These are phyloP conservation scores for Triops longicaudatus DNA, from an alignment of 1,140 invertebrate genomes.

Conservation along the genomic window DNA sequence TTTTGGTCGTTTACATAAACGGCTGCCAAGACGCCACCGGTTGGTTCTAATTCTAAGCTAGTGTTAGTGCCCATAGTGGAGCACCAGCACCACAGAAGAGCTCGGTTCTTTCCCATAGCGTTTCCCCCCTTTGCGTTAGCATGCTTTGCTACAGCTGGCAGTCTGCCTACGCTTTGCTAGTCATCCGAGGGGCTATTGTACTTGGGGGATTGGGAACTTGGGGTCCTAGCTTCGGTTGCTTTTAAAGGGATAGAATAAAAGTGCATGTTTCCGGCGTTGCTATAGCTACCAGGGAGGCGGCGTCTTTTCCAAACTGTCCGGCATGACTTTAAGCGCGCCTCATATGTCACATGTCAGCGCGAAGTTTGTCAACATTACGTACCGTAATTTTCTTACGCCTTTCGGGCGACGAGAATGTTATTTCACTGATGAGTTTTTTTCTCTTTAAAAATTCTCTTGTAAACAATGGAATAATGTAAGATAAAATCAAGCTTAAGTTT, in stretches of 20 bases:
- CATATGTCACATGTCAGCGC: constrained; percentile 11
- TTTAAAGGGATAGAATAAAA: constrained; percentile 1
- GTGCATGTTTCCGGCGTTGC: constrained; percentile 13
- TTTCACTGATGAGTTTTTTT: background rate
- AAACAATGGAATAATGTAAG: too few relatives aligned
- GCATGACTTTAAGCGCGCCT: constrained; percentile 5
- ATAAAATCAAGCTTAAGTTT: too few relatives aligned
- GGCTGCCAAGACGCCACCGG: constrained; percentile 4
- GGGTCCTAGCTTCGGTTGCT: constrained; percentile 4
- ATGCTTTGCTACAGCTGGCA: constrained; percentile 5
- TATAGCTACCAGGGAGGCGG: constrained; percentile 10
- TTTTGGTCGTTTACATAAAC: background rate
- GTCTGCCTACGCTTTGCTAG: constrained; percentile 14
- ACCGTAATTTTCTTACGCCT: background rate
- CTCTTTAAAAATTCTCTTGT: background rate
- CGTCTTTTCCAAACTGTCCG: constrained; percentile 11
- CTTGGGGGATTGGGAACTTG: constrained; percentile 9
- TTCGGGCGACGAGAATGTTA: background rate
- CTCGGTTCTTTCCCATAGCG: background rate
- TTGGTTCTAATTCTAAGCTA: constrained; percentile 2
- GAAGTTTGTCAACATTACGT: constrained; percentile 6
- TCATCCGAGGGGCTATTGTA: constrained; percentile 6
- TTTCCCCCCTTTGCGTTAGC: background rate
- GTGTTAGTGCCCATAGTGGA: background rate
- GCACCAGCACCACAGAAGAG: background rate